Base-by-base conservation (phyloP, 2,888 invertebrate species). In the Cheilosia pagana region DNA sequence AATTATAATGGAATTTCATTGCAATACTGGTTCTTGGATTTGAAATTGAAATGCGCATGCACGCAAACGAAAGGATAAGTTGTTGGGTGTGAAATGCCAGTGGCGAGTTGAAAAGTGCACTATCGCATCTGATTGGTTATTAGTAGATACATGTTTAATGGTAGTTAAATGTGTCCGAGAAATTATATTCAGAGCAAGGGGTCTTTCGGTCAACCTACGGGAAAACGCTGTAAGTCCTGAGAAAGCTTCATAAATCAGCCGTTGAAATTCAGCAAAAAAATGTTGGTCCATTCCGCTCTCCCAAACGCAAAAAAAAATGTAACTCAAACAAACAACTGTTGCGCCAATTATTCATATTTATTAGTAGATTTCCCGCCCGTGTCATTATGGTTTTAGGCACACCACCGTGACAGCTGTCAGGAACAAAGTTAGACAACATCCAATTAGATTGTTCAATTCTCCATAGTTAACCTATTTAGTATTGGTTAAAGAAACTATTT, bases 1-100 rank as follows among this genome's bases (percentile, higher is more conserved):
- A 74, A 79, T 79, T 79, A 67, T 74, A 62, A 67, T 52, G 53
- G 65, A 67, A 79, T 79, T 67, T 52, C 45, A 79, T 59, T 43
- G 60, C 5, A 4, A 65, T 41, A 74, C 79, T 53, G 65, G 79
- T 74, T 77, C 60, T 71, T 53, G 59, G 28, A 25, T 2, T 57
- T 57, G 31, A 63, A 41, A 57, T 59, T 19, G n/a, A 57, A 65
- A 50, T 70, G 48, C 23, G 45, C 48, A 43, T 6, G 45, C 28
- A 19, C 21, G 21, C 43, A 19, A 63, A 72, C 59, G 63, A 72
- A 71, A 78, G 57, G 59, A 78, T 71, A 78, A 59, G 72, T 65
- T 72, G 63, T 59, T 50, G 45, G 28, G 41, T 70, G 60, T n/a
- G 14, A 16, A 19, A 8, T 16, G 12, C 10, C 10, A 1, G 21